Conservation (phyloP, 2,113 vertebrate genomes). For the Pelusios castaneus region DNA sequence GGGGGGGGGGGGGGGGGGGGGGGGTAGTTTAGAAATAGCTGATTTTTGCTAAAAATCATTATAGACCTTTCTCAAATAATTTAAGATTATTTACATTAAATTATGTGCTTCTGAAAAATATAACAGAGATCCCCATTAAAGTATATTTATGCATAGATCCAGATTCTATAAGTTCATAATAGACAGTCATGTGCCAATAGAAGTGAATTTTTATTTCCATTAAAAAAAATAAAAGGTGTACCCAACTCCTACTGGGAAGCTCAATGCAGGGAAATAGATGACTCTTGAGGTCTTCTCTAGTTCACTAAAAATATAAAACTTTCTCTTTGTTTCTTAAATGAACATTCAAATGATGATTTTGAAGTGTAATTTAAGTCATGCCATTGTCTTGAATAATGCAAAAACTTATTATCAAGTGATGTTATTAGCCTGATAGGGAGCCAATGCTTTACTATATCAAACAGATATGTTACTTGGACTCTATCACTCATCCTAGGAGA, state of each 20-base stretch:
- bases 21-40: not conserved
- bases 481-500: not conserved
- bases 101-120: not conserved
- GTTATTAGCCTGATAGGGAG: not conserved
- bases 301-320: not conserved
- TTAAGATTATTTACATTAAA: not conserved
- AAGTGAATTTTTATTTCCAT: not conserved
- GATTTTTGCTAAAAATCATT: not conserved
- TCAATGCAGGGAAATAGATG: not conserved
- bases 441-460: not conserved
- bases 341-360: not conserved
- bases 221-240: not conserved
- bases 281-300: conserved; percentile 6
- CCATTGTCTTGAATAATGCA: conserved; percentile 1
- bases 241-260: not conserved
- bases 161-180: not conserved
- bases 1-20: too few species aligned
- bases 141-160: conserved; percentile 1
- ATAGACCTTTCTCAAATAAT: not conserved
- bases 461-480: not conserved
- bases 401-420: not conserved
- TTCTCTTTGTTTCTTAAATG: conserved; percentile 8
- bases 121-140: not conserved
- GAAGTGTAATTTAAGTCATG: not conserved
- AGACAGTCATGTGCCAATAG: not conserved